A percentile compares a stretch with the other conserved stretches of the same genome.
These are phyloP conservation scores for Lytechinus pictus DNA, from an alignment of 35 echinoderm and acorn worm species.

Conservation along the genomic window DNA sequence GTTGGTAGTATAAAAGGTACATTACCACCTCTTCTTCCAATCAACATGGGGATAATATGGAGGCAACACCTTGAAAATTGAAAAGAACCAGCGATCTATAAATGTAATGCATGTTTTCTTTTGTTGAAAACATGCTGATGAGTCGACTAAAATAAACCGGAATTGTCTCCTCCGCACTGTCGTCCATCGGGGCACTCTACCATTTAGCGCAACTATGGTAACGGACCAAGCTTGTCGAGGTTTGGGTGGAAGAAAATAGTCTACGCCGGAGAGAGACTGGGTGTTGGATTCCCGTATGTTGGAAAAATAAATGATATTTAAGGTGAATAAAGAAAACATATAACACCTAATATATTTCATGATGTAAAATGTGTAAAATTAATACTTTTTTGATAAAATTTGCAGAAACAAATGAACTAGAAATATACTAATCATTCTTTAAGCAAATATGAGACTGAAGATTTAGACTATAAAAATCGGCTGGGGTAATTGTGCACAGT, in stretches of 20 bases:
- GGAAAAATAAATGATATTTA: background rate
- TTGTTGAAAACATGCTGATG: background rate
- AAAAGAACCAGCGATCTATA: conserved; percentile 11
- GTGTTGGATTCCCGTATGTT: background rate
- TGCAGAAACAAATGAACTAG: background rate
- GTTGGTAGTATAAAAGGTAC: background rate
- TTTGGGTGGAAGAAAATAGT: background rate
- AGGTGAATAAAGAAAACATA: background rate
- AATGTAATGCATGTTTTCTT: background rate
- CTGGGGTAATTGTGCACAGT: background rate
- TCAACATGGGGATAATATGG: background rate
- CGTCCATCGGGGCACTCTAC: conserved; percentile 6
- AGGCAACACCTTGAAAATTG: background rate
- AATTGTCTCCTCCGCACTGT: background rate
- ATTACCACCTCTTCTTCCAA: background rate
- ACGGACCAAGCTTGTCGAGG: conserved; percentile 26
- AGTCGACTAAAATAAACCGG: background rate
- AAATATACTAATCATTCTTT: background rate
- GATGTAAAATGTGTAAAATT: background rate
- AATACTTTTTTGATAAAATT: too few relatives aligned
- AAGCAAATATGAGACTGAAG: background rate
- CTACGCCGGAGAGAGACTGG: background rate
- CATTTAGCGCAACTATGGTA: conserved; percentile 34
- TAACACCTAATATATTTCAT: background rate
- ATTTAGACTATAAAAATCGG: background rate